Base-by-base conservation (phyloP, 1,140 invertebrate genomes). In the Psix sp. region DNA sequence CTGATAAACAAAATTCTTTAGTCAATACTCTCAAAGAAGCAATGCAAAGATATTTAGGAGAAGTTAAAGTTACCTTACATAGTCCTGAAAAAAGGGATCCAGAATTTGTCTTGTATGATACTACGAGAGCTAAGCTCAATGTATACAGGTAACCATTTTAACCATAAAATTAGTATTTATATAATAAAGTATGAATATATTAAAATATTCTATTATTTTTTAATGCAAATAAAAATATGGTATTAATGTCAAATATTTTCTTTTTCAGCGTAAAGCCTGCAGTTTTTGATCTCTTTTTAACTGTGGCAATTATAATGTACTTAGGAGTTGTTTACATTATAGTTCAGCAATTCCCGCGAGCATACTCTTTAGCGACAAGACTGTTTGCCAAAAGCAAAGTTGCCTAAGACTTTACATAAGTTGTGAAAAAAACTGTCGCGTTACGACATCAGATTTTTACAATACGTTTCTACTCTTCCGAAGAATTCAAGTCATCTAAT, bases 241-340 rank as follows among this genome's bases (percentile, higher is more conserved):
- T 24, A 24, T 3, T 24, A 4, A 24, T 18, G 2, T 7, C n/a
- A 33, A 33, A 24, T 24, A 24, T 24, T 59, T 86, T 85, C 79
- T 78, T 46, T 91, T 91, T 65, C 88, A 96, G 95, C 87, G 97
- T 99, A 3, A 99, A 99, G 82, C 97, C 97, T 71, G 97, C 97
- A 16, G 92, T 98, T 36, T 99, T 99, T 88, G 97, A 99, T 90
- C 91, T 99, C 29, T 93, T 99, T 71, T 89, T 99, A 1, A 97
- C 96, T 5, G 80, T 95, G 56, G 91, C 91, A 20, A 98, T 99
- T 80, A 88, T 92, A 26, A 86, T 91, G 5, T 99, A 99, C 84
- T 88, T 99, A 38, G 89, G 89, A 21, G 66, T 92, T 5, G 89
- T 98, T 7, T 99, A 98, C 84, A 89, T 96, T 36, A 88, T 92